Base-by-base conservation (phyloP, 2,888 invertebrate species). In the Drosophila subsilvestris region DNA sequence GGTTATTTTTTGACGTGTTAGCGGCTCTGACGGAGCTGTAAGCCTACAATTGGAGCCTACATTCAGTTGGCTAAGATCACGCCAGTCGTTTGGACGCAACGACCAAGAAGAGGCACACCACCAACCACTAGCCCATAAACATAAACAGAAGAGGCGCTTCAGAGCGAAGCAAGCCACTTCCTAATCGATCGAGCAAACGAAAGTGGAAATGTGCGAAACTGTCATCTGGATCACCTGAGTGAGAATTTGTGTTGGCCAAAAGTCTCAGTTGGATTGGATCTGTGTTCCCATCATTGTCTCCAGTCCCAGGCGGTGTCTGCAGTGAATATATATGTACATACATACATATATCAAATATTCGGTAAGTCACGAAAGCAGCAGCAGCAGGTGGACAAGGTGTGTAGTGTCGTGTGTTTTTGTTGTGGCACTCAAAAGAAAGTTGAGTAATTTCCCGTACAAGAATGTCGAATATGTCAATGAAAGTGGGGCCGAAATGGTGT, bases 1-100 rank as follows among this genome's bases (percentile, higher is more conserved):
- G 83, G 88, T 88, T 83, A 87, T 83, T 88, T 79, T 37, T 78
- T 78, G 68, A 88, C 88, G 84, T 74, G 80, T 88, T 86, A 86
- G 76, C 88, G 66, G 61, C 80, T 79, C 68, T 63, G 74, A 50
- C 72, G 59, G 32, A 66, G 78, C 37, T n/a, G 37, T 37, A n/a
- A 37, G 37, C 37, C n/a, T 37, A n/a, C 68, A 55, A 71, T 63
- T 66, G 73, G 69, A 63, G 75, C 76, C 57, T 63, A 59, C 32
- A 66, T 75, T 75, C 78, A 86, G 83, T 83, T 83, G 81, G 80
- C 57, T 56, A 75, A 88, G 74, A 83, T 78, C 83, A 69, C 57
- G 86, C 84, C 59, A 86, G 80, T 56, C 65, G 88, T 65, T 86
- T 77, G 82, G 71, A 82, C 82, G 83, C 73, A 69, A 62, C 62